phyloP scores from a whole-genome alignment of 2,113 vertebrate genomes.

The Piprites chloris region DNA sequence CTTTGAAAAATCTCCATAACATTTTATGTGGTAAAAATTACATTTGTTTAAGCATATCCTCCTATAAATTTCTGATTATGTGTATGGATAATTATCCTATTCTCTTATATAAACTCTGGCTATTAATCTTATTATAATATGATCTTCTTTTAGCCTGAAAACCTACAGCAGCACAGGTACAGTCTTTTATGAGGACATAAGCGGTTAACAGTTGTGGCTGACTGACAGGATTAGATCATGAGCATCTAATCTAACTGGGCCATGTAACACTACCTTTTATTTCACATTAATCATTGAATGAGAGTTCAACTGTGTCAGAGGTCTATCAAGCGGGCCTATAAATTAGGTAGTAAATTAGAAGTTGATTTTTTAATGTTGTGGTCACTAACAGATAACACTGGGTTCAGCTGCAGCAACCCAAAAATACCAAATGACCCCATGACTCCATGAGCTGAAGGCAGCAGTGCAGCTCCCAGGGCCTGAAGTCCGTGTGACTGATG shows the following conservation, averaged over 20 bases:
- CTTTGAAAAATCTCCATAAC: background rate
- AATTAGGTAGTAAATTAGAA: background rate
- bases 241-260: background rate
- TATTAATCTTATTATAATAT: background rate
- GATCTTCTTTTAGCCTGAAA: background rate
- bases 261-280: background rate
- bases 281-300: conserved; percentile 20
- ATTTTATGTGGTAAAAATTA: background rate
- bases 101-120: background rate
- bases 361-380: background rate
- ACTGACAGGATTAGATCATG: background rate
- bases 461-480: background rate
- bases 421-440: background rate
- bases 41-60: background rate
- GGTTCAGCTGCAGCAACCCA: background rate
- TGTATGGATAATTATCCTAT: background rate
- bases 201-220: background rate
- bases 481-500: background rate
- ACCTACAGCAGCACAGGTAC: background rate
- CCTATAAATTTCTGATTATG: background rate
- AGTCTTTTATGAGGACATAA: background rate
- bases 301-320: background rate
- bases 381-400: background rate
- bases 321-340: background rate
- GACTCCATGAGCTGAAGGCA: background rate